Base-by-base conservation (phyloP, 2,797 vertebrate genomes). In the Chromobotia macracanthus region DNA sequence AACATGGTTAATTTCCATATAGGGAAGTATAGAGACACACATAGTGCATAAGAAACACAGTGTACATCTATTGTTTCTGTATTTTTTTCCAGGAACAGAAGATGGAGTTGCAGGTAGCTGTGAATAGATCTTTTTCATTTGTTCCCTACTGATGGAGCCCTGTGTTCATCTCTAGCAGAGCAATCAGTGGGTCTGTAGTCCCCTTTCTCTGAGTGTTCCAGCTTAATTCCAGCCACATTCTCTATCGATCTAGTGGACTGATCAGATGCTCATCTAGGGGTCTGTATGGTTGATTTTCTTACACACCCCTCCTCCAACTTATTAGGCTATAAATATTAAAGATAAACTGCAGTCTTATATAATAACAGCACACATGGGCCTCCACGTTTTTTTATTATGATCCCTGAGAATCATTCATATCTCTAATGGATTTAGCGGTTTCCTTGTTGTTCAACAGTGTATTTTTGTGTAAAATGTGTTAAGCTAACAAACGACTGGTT, bases 231-330 rank as follows among this genome's bases (percentile, higher is more conserved):
- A 81, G 61, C 61, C 76, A 84, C 74, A 75, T 75, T 63, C 78
- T 72, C 44, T 64, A 85, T 83, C 38, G 74, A 85, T 80, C 81
- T 35, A 9, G 51, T 21, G 66, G 64, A 23, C 66, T 55, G 72
- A 79, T 75, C 65, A 74, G 56, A 71, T 46, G 23, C 78, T 77
- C 72, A 80, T 77, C 63, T 72, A 56, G 76, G 61, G 71, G 55
- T 72, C 68, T n/a, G n/a, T n/a, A n/a, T 1, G 1, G 21, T 25
- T 46, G 65, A 41, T 41, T 51, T 58, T 70, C 67, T 38, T 35
- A 38, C 23, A 11, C 9, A 23, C 41, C 19, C 19, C 46, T 35
- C 19, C 53, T 41, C 6, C 15, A n/a, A n/a, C 38, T 63, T 77
- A 77, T 81, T 64, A 64, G n/a, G 58, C 81, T 58, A 65, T 82